A percentile compares a stretch with the other conserved stretches of the same genome.
Evolutionary conservation across 2,113 vertebrate species (phyloP).

Genomic region (Diadophis punctatus): DNA sequence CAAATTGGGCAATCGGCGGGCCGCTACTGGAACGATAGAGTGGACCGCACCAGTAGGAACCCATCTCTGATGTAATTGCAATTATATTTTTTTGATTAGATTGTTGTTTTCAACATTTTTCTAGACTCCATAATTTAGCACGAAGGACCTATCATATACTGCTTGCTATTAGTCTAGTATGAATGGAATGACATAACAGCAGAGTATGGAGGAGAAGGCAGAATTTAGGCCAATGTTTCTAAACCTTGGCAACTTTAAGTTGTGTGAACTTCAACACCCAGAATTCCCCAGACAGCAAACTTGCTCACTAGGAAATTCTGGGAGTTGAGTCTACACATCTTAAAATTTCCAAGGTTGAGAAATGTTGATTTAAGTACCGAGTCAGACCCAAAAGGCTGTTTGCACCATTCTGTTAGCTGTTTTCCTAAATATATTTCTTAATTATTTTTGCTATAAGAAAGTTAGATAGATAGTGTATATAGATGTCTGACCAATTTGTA

Average conservation of each 20-base stretch:
- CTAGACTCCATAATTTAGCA: neutral
- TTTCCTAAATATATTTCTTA: neutral
- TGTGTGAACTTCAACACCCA: neutral
- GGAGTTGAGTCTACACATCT: neutral
- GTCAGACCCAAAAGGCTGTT: neutral
- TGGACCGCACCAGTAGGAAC: too few species aligned
- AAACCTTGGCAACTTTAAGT: neutral
- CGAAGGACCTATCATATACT: neutral
- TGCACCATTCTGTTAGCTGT: neutral
- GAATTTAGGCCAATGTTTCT: neutral
- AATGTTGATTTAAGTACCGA: neutral
- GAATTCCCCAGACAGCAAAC: neutral
- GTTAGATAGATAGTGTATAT: neutral
- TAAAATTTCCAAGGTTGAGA: neutral
- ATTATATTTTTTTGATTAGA: neutral
- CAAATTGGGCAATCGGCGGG: too few species aligned
- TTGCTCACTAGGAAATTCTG: neutral
- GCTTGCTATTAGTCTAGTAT: neutral
- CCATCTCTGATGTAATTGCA: too few species aligned
- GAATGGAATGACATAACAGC: neutral
- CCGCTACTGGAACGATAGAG: too few species aligned
- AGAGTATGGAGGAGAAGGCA: neutral
- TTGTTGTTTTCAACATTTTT: neutral
- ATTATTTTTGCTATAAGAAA: neutral
- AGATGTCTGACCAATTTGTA: neutral